Conservation (phyloP, 2,888 invertebrate genomes). For the Amiota mariae region DNA sequence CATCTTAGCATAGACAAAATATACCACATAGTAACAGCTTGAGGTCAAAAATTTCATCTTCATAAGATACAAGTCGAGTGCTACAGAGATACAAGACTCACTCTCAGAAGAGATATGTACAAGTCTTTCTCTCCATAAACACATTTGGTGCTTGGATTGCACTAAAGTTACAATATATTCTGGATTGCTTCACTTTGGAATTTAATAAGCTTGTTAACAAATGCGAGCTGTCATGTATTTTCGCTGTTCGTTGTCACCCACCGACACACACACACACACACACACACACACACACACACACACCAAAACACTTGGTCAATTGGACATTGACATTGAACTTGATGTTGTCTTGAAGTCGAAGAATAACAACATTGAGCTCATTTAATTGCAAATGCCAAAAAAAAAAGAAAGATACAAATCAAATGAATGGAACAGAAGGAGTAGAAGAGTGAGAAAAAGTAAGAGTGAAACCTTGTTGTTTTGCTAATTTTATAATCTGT, state of each 20-base stretch:
- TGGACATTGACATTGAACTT: slow-evolving; percentile 55
- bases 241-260: not conserved
- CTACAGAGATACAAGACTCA: too few relatives aligned
- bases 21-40: not conserved
- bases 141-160: too few relatives aligned
- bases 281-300: not conserved
- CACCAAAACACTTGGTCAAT: too few relatives aligned
- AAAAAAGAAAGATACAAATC: not conserved
- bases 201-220: slow-evolving; percentile 66
- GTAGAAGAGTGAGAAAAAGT: too few relatives aligned
- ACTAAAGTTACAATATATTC: too few relatives aligned
- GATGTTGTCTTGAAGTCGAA: slow-evolving; percentile 43
- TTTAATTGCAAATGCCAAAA: not conserved
- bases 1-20: slow-evolving; percentile 22
- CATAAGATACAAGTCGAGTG: too few relatives aligned
- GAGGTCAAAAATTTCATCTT: not conserved
- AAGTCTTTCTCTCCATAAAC: too few relatives aligned
- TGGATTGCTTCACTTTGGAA: slow-evolving; percentile 44
- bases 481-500: not conserved
- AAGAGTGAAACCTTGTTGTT: too few relatives aligned
- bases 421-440: not conserved
- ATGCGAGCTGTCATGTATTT: slow-evolving; percentile 51
- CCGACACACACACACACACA: not conserved
- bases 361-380: not conserved
- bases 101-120: too few relatives aligned